phyloP scores from a whole-genome alignment of 2,797 vertebrate species.

The Masticophis lateralis region DNA sequence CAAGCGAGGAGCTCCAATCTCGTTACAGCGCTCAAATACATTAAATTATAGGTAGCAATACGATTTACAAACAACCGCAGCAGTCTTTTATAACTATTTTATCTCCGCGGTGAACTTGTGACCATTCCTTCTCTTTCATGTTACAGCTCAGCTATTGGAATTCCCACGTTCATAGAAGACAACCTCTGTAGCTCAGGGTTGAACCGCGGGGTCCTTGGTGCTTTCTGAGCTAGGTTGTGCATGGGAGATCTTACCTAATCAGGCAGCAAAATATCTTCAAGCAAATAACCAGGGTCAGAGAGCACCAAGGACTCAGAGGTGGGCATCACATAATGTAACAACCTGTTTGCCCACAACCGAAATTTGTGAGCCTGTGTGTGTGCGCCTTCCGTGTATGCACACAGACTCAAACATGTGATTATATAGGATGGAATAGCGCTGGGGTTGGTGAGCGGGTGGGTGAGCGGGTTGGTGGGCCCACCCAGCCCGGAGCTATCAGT shows the following conservation, averaged over 20 bases:
- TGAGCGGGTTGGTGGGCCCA: too few species aligned
- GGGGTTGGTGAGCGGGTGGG: rapidly evolving
- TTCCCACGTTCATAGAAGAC: not conserved
- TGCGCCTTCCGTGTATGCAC: rapidly evolving
- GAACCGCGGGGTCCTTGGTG: not conserved
- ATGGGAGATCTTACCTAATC: not conserved
- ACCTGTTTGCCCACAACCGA: too few species aligned
- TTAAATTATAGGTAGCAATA: conserved; percentile 4
- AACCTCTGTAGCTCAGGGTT: not conserved
- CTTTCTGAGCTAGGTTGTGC: not conserved
- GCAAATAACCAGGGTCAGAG: not conserved
- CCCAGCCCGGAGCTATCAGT: too few species aligned
- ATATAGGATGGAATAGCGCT: too few species aligned
- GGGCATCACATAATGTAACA: too few species aligned
- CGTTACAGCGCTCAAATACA: conserved; percentile 1
- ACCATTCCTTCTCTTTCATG: not conserved
- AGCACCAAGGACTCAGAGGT: not conserved
- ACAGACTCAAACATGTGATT: rapidly evolving
- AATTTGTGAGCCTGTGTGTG: too few species aligned
- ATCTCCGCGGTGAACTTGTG: not conserved
- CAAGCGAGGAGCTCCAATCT: not conserved
- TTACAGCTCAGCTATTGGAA: not conserved
- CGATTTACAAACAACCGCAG: not conserved
- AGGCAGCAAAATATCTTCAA: not conserved
- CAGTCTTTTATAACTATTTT: not conserved